These are phyloP conservation scores for Clupea harengus DNA, from an alignment of 2,113 vertebrate genomes.

Conservation along the genomic window DNA sequence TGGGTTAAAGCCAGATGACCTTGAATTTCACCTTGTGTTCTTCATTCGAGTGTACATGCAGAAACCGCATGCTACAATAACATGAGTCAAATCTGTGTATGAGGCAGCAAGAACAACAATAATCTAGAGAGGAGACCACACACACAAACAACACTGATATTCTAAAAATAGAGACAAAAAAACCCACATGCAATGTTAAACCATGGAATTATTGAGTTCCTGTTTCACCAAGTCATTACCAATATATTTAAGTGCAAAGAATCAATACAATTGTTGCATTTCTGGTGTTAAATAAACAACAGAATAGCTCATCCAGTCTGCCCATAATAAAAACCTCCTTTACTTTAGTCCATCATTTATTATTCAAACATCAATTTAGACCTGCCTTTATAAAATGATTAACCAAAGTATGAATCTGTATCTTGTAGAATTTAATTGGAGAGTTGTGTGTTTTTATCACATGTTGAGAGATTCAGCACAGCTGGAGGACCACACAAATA, in stretches of 20 bases:
- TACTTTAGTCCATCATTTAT: no score
- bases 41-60: background rate
- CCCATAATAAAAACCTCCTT: no score
- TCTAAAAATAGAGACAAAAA: background rate
- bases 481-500: background rate
- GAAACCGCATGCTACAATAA: background rate
- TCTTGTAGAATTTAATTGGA: background rate
- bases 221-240: background rate
- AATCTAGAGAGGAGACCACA: background rate
- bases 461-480: constrained; percentile 16
- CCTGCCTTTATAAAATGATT: background rate
- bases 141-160: background rate
- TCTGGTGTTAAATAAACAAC: no score
- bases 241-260: no score
- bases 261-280: no score
- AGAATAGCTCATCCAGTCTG: no score
- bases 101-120: background rate
- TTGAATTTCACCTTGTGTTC: background rate
- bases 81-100: background rate
- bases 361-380: background rate
- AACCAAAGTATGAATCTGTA: background rate
- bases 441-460: background rate
- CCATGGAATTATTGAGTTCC: background rate
- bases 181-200: background rate
- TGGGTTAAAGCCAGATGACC: background rate